Evolutionary conservation across 2,888 invertebrate genomes (phyloP), one percentile per base, ranked within the genome.

Genomic region (Volucella inanis): DNA sequence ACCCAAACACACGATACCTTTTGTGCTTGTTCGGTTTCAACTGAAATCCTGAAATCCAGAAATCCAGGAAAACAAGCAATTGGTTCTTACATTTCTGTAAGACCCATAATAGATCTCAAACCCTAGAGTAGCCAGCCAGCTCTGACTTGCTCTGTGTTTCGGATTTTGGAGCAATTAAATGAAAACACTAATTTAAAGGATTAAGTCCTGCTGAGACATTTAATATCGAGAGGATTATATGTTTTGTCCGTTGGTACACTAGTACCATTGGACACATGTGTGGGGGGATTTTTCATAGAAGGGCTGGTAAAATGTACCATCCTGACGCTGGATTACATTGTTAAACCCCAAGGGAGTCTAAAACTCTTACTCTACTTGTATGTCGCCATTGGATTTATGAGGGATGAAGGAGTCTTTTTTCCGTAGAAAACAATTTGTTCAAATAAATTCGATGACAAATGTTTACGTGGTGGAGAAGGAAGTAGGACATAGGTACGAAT

Each of bases 131-230:
- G 59, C 39, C 18, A 18, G n/a, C 41, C 41, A 15, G 18, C 18
- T 22, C 38, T 77, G n/a, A n/a, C 1, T 12, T 3, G 11, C 45
- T 9, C 15, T 39, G 39, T 14, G 12, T 15, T 12, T 85, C 52
- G 76, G 72, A 81, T 84, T 85, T 81, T 68, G 80, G 76, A 81
- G 81, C 81, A 85, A 85, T 85, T 85, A 85, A 81, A 81, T 85
- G 85, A 81, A 84, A 85, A 85, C 77, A 85, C 85, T 85, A 85
- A 81, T 85, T 85, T 68, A 81, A 72, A 85, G 81, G 85, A 85
- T 85, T 85, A 81, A 81, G 81, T 68, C 85, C 87, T 87, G 87
- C 84, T 87, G 87, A 87, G 87, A 87, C 87, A 84, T 87, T 87
- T 87, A 87, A 87, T 87, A 87, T 87, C 81, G 84, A 75, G 87